Evolutionary conservation across 1,140 invertebrate species (phyloP), one percentile per base, ranked within the genome.

Genomic region (Drosophila prosaltans): DNA sequence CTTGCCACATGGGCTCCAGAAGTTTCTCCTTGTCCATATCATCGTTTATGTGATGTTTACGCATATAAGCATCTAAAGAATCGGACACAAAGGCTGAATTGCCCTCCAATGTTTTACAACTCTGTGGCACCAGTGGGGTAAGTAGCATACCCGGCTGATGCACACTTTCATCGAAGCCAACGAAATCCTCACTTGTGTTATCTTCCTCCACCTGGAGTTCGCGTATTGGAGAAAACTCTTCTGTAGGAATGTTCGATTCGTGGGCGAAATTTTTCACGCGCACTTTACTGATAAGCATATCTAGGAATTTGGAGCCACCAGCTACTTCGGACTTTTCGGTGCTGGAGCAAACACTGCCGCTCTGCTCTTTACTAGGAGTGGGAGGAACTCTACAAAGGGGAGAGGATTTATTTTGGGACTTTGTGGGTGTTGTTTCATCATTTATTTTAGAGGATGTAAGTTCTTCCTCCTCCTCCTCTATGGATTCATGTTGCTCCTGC

Each of bases 241-340:
- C 57, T 3, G 54, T 24, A 1, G 60, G 24, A 59, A 72, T 77
- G 32, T 77, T 80, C 0, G 64, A 70, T 21, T 90, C 85, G 5
- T 80, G 74, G 8, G 84, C 84, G 69, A 84, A 83, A 16, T 65
- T 84, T 26, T 83, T 88, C 0, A 84, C 86, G 5, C 83, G 73
- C 39, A 91, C 86, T 61, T 91, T 91, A 41, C 62, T 86, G 48
- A 91, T 91, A 0, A 91, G 76, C 88, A 91, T 91, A 59, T 91
- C 91, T 21, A 91, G 55, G 24, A 91, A 91, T 60, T 91, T 91
- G 30, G 74, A 73, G 21, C 76, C 78, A 4, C 67, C 79, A n/a
- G 63, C 43, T 41, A 73, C 73, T 3, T 69, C 72, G 0, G 60
- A 32, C 36, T 91, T 91, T 9, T 80, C 70, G 7, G 62, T 48